Evolutionary conservation across 2,888 invertebrate species (phyloP).

Genomic region (Linnaemya tessellans): DNA sequence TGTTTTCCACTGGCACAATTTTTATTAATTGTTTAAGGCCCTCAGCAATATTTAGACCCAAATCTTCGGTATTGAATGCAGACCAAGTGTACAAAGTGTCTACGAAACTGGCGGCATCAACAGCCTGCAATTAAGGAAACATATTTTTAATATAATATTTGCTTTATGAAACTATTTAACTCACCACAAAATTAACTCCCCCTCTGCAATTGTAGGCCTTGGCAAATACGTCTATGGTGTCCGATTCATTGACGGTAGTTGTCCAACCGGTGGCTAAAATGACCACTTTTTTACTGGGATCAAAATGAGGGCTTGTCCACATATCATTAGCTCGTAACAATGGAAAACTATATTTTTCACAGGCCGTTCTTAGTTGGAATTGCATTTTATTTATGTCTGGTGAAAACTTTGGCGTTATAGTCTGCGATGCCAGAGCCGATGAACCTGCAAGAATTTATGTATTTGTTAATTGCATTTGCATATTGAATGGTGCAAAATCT

Average conservation of each 20-base stretch:
- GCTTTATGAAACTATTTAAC: conserved; percentile 38
- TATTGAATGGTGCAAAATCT: no score
- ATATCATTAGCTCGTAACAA: conserved; percentile 77
- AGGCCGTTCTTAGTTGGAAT: conserved; percentile 79
- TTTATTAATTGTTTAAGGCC: conserved; percentile 78
- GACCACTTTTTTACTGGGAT: conserved; percentile 78
- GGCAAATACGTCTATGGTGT: conserved; percentile 77
- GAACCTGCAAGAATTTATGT: conserved; percentile 76
- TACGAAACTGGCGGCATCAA: conserved; percentile 80
- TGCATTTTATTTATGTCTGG: conserved; percentile 80
- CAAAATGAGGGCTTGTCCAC: conserved; percentile 80
- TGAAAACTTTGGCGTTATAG: conserved; percentile 76
- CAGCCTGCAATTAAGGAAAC: conserved; percentile 75
- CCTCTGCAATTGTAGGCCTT: conserved; percentile 81
- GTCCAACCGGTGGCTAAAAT: conserved; percentile 82
- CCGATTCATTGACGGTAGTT: conserved; percentile 79
- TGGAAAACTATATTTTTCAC: conserved; percentile 77
- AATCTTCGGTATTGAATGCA: conserved; percentile 81
- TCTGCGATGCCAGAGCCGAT: conserved; percentile 77
- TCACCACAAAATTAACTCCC: conserved; percentile 82
- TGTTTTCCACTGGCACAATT: conserved; percentile 77
- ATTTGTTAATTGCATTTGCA: neutral
- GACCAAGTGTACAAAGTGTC: conserved; percentile 82
- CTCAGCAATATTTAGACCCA: conserved; percentile 78
- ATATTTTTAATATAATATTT: neutral